Evolutionary conservation across 2,888 invertebrate genomes (phyloP), one percentile per base, ranked within the genome.

Genomic region (Nomada fabriciana): DNA sequence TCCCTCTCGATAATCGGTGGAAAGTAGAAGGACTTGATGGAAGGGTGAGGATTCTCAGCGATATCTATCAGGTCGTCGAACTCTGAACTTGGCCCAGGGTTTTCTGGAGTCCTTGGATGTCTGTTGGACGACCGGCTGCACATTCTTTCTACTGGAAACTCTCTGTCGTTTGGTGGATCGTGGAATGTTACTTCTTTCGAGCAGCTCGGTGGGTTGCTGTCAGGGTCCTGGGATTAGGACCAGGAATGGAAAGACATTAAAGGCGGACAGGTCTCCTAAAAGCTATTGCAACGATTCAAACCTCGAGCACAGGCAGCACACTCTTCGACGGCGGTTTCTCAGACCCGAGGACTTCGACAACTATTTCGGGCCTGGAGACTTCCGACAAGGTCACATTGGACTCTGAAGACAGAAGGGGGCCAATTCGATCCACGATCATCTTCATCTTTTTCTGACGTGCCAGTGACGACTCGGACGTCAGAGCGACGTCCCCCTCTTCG

Each of bases 11-110:
- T 83, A 29, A 65, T 78, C 5, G 91, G 86, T 1, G 89, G 85
- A 7, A 90, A 85, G 67, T 87, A 90, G 42, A 89, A 76, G 36
- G 91, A 90, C 43, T 85, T 90, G 70, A 87, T 82, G 43, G 91
- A 89, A 0, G 90, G 84, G 36, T 84, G 77, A 10, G 87, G 83
- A 80, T 90, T 90, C 55, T 77, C 82, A 0, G 86, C 87, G 9
- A 90, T 87, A 67, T 85, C 85, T 63, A 89, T 85, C 63, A 91
- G 71, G 0, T 83, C 86, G 61, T 84, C 86, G 43, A 74, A 61
- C 3, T 64, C 65, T 25, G 52, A 68, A 9, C 61, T 69, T 5
- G 52, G 29, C 5, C 18, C 23, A 1, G 29, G 20, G 2, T 52
- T 61, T 11, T 10, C 57, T 23, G 20, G 2, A 7, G 23, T 13